Evolutionary conservation across 1,140 invertebrate species (phyloP).

Genomic region (Saxidomus purpurata): DNA sequence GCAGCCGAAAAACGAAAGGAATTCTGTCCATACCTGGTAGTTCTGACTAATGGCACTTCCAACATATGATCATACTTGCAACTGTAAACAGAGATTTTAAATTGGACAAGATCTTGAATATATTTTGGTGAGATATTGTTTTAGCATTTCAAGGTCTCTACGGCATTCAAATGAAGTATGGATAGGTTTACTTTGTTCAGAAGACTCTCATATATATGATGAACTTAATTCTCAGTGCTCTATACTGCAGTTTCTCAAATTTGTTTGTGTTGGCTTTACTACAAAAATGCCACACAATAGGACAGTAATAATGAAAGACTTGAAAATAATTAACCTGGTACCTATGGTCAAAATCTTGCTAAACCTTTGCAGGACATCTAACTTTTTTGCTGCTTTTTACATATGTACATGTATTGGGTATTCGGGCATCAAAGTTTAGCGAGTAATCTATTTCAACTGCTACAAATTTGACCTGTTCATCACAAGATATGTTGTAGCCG

Average conservation of each 20-base stretch:
- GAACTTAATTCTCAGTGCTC: constrained; percentile 42
- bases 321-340: constrained; percentile 45
- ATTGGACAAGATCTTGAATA: constrained; percentile 12
- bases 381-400: constrained; percentile 59
- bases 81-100: constrained; percentile 45
- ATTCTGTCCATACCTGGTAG: constrained; percentile 10
- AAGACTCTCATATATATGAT: constrained; percentile 29
- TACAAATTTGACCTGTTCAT: constrained; percentile 58
- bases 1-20: constrained; percentile 34
- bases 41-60: constrained; percentile 24
- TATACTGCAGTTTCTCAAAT: constrained; percentile 56
- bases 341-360: constrained; percentile 20
- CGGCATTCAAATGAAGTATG: constrained; percentile 34
- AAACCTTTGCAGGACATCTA: constrained; percentile 60
- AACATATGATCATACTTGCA: constrained; percentile 2
- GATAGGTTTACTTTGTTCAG: constrained; percentile 20
- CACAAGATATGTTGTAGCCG: constrained; percentile 33
- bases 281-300: constrained; percentile 60
- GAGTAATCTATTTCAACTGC: constrained; percentile 46
- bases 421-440: constrained; percentile 65
- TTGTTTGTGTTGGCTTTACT: constrained; percentile 44
- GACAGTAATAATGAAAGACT: constrained; percentile 67
- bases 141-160: constrained; percentile 50
- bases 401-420: constrained; percentile 64
- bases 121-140: constrained; percentile 32